Base-by-base conservation (phyloP, 1,140 invertebrate genomes). In the Diabrotica virgifera region DNA sequence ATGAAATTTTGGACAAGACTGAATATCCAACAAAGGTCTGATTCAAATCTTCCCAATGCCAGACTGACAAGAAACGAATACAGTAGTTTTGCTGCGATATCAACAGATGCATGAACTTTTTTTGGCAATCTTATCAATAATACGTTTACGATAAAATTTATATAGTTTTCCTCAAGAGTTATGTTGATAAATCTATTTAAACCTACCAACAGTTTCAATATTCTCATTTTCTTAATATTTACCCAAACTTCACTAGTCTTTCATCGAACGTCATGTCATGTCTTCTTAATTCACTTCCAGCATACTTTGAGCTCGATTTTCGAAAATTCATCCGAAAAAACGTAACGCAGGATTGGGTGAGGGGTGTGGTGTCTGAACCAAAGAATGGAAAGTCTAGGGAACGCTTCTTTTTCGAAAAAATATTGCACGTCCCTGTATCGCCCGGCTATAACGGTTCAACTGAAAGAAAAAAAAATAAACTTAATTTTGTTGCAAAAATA, bases 361-460 rank as follows among this genome's bases (percentile, higher is more conserved):
- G 57, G 57, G 35, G 24, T 36, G 12, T 46, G 52, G 52, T 53
- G 24, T 36, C 60, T 50, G 60, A 62, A 54, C 60, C 60, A 62
- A 62, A 54, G 37, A 50, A 54, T 52, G 51, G 60, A 24, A 46
- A 60, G 37, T 62, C 52, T 54, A 40, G 60, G 52, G 52, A 54
- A 54, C 35, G 51, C 52, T 62, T 14, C 52, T 35, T 62, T 62
- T 53, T 62, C 36, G 60, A 53, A 54, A 62, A 62, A 54, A 13
- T 62, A 62, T 62, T 62, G 60, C 60, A 62, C 60, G 60, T 62
- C 60, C 53, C 60, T 62, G 13, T 36, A 11, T 37, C 52, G 51
- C 60, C 51, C 51, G 52, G 52, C 60, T 55, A 62, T 52, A n/a
- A 62, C 52, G 60, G 52, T 52, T 53, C 36, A 62, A 62, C 60